Evolutionary conservation across 2,888 invertebrate genomes (phyloP), one percentile per base, ranked within the genome.

Genomic region (Vannuccia rotundouncinata): DNA sequence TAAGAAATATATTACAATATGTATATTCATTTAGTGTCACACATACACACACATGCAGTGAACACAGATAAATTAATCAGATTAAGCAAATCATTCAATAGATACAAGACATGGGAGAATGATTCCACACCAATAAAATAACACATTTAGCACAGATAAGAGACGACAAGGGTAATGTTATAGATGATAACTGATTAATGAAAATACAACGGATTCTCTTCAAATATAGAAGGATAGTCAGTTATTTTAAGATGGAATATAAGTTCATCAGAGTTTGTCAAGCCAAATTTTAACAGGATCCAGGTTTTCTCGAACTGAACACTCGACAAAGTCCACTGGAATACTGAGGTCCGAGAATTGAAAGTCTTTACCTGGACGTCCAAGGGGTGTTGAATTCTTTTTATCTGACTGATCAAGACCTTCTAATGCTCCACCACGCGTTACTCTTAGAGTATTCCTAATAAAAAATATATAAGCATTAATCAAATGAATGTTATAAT

Each of bases 291-390:
- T 66, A 5, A 66, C 66, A 5, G 66, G 66, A 22, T 66, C 66
- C 10, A 66, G 66, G 25, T 66, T 66, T 27, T 66, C 66, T 5
- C 66, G 66, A 5, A 66, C 66, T n/a, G 66, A 66, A 22, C 66
- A 66, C 66, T 66, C 66, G 66, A 66, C 66, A 66, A 66, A 66
- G 66, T 66, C 66, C 2, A 66, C 66, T 2, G 66, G 66, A 22
- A 66, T 27, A 66, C 66, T 17, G 2, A 66, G 25, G 25, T 66
- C 66, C 13, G 22, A 22, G 66, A 66, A 66, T 22, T 66, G 66
- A 27, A 66, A 66, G 22, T 66, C 66, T 27, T 66, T 66, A 22
- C 22, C 66, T 22, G 66, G 66, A 5, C 66, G 66, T 5, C 66
- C 66, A 2, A 66, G 66, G 10, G 66, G 66, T 22, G 66, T 22